Evolutionary conservation across 2,113 vertebrate species (phyloP), one percentile per base, ranked within the genome.

Genomic region (Mesembrinibis cayennensis): DNA sequence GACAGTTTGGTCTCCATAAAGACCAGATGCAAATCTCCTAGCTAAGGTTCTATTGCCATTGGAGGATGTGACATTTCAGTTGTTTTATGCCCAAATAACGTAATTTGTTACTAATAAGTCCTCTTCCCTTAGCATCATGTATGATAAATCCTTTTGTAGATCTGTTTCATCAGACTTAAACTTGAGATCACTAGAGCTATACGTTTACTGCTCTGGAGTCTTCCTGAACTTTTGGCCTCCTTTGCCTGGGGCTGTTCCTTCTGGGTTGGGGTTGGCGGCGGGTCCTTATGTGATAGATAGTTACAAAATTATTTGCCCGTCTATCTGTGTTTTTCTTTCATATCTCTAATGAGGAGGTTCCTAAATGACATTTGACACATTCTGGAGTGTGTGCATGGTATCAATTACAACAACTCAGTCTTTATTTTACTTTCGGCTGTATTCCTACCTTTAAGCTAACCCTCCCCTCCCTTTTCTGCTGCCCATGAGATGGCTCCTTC

Each of bases 241-340:
- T 74, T 55, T 5, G 0, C 17, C 45, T 6, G 5, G 36, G 10
- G 8, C 74, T 66, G 23, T 6, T 69, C 16, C 0, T 66, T 76
- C 67, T n/a, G 50, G 3, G 13, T 2, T 49, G 65, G 34, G 16
- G 44, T 58, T 76, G 56, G 16, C 6, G 1, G 23, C 26, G 3
- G 12, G 7, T 21, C 7, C 50, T 52, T 4, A 1, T 20, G 12
- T 17, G 7, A 30, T 3, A 14, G 0, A 8, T 13, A 74, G 25
- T 34, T 17, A n/a, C 26, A 30, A 29, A 71, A 59, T 1, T 10
- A 0, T 49, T 79, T 70, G 22, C 32, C 42, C 45, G 26, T 32
- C 58, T 88, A 18, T 13, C 42, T 15, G 8, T 21, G 53, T 0
- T 82, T 80, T 62, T 20, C 12, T 56, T 66, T 14, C 47, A 1